A percentile compares a stretch with the other conserved stretches of the same genome.
Evolutionary conservation across 2,113 vertebrate species (phyloP).

Genomic region (Planiliza haematocheilus): DNA sequence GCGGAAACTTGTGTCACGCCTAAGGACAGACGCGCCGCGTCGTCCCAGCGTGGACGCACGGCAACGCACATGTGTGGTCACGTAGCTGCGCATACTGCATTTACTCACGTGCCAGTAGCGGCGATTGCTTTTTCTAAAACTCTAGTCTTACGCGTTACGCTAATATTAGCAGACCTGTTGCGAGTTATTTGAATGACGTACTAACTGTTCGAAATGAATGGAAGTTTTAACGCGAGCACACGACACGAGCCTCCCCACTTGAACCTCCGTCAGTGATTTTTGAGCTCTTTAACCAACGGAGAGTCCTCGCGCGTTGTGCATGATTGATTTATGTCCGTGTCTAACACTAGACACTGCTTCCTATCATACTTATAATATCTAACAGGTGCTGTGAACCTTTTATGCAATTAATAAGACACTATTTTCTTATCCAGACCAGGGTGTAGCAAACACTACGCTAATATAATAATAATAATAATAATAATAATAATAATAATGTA

Average conservation of each 20-base stretch:
- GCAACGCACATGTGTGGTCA: constrained; percentile 19
- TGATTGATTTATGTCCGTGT: neutral
- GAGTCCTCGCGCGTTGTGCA: neutral
- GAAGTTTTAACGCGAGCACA: constrained; percentile 39
- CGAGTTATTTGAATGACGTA: constrained; percentile 44
- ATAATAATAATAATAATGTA: too few relatives aligned
- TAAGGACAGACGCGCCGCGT: constrained; percentile 79
- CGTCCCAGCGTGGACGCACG: constrained; percentile 8
- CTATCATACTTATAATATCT: constrained; percentile 43
- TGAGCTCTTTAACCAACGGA: constrained; percentile 10
- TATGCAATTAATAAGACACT: constrained; percentile 72
- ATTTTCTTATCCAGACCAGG: constrained; percentile 58
- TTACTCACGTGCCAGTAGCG: constrained; percentile 26
- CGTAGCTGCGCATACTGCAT: constrained; percentile 4
- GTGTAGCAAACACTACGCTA: constrained; percentile 45
- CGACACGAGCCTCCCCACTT: constrained; percentile 33
- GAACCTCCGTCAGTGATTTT: constrained; percentile 27
- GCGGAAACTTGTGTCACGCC: constrained; percentile 85
- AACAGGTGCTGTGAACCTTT: constrained; percentile 62
- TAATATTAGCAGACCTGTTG: constrained; percentile 34
- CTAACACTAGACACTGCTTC: constrained; percentile 23
- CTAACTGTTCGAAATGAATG: constrained; percentile 40
- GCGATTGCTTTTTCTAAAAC: constrained; percentile 25
- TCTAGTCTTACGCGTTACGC: constrained; percentile 51
- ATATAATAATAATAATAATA: too few relatives aligned